Evolutionary conservation across 2,888 invertebrate species (phyloP).

Genomic region (Leptopterna dolabrata): DNA sequence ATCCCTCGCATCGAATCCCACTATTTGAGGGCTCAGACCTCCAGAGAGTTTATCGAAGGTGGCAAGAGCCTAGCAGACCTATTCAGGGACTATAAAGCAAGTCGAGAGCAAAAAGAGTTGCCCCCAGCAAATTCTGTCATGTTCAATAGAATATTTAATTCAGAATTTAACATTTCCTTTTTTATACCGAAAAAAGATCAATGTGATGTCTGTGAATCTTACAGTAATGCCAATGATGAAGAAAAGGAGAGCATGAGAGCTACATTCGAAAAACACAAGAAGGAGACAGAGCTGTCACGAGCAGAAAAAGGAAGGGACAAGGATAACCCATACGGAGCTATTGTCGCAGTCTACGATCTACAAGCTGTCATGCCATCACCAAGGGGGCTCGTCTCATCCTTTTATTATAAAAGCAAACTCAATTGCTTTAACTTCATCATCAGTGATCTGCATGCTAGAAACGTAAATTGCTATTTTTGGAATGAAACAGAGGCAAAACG

Average conservation of each 20-base stretch:
- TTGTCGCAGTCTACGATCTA: conserved; percentile 59
- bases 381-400: conserved; percentile 15
- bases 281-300: conserved; percentile 60
- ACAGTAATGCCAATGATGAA: neutral
- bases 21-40: no score
- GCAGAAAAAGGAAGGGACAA: conserved; percentile 59
- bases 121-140: neutral
- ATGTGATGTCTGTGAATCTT: neutral
- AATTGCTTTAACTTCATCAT: conserved; percentile 5
- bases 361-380: conserved; percentile 17
- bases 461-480: conserved; percentile 4
- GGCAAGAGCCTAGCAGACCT: neutral
- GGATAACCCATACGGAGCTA: conserved; percentile 23
- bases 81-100: neutral
- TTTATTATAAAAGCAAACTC: conserved; percentile 26
- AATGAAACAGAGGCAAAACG: conserved; percentile 53
- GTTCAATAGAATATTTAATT: conserved; percentile 18
- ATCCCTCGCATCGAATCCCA: no score
- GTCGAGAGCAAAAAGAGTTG: neutral
- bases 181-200: no score
- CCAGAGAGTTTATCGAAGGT: neutral
- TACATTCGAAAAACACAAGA: conserved; percentile 52
- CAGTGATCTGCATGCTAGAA: conserved; percentile 6
- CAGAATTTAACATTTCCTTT: no score
- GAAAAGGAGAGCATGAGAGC: neutral